Conservation (phyloP, 2,797 vertebrate genomes). For the Falco berigora region DNA sequence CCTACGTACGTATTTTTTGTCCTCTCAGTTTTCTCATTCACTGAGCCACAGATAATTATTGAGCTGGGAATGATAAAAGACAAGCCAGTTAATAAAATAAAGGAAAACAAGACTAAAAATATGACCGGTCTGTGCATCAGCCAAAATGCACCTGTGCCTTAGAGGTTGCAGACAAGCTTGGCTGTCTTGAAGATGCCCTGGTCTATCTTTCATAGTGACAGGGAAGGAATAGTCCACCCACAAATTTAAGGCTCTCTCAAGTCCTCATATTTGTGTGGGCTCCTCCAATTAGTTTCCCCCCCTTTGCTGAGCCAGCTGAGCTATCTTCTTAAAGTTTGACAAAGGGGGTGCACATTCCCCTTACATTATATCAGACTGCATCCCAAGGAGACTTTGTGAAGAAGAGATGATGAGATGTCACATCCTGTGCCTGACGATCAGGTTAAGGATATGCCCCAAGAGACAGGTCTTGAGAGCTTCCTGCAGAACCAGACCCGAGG, state of each 20-base stretch:
- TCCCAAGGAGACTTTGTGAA: neutral
- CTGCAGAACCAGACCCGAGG: neutral
- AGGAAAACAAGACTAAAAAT: neutral
- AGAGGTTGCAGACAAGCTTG: neutral
- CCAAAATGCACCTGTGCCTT: neutral
- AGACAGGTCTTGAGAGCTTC: neutral
- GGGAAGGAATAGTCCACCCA: neutral
- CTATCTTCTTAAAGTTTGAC: neutral
- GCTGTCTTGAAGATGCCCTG: neutral
- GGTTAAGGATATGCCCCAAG: neutral
- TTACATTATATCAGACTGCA: neutral
- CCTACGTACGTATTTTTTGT: neutral
- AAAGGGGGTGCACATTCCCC: neutral
- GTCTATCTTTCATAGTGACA: neutral
- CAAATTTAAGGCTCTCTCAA: neutral
- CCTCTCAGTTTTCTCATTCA: neutral
- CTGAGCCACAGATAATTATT: neutral
- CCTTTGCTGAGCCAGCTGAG: neutral
- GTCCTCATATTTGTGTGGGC: neutral
- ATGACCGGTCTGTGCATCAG: neutral
- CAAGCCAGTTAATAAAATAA: neutral
- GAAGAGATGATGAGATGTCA: neutral
- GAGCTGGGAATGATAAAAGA: neutral
- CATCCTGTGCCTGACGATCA: neutral
- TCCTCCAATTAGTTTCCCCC: neutral